Conservation (phyloP, 1,140 invertebrate species). For the Drosophila pectinifera region DNA sequence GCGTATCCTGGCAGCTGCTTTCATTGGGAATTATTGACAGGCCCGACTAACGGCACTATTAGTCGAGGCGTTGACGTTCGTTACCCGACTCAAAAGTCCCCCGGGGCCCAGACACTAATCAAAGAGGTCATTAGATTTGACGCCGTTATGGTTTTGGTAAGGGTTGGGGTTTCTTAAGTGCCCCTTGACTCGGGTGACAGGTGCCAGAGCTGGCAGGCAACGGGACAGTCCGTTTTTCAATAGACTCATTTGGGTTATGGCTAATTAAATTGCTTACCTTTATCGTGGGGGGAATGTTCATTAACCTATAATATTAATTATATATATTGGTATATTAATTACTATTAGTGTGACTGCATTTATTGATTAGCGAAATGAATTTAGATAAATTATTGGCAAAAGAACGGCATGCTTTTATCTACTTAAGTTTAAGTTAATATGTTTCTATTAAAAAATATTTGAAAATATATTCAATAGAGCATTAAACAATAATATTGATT, state of each 20-base stretch:
- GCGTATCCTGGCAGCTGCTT: constrained; percentile 66
- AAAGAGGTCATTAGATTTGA: constrained; percentile 77
- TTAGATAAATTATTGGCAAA: background rate
- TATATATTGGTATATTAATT: constrained; percentile 4
- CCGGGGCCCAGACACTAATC: constrained; percentile 57
- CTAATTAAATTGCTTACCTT: constrained; percentile 50
- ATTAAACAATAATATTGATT: background rate
- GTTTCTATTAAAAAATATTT: background rate
- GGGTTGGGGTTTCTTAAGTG: constrained; percentile 33
- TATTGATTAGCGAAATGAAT: background rate
- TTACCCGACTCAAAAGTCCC: constrained; percentile 62
- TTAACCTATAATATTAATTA: constrained; percentile 6
- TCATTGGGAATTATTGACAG: constrained; percentile 79
- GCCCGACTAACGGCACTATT: constrained; percentile 72
- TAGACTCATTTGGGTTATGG: constrained; percentile 51
- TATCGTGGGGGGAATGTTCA: background rate
- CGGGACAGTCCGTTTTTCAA: constrained; percentile 43
- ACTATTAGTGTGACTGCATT: background rate
- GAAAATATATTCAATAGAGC: background rate
- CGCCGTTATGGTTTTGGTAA: constrained; percentile 35
- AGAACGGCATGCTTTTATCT: background rate
- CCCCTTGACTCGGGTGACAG: constrained; percentile 51
- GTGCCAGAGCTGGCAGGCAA: background rate
- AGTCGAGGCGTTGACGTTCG: constrained; percentile 73
- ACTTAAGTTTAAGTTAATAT: background rate